Evolutionary conservation across 2,888 invertebrate genomes (phyloP).

Genomic region (Halictus quadricinctus): DNA sequence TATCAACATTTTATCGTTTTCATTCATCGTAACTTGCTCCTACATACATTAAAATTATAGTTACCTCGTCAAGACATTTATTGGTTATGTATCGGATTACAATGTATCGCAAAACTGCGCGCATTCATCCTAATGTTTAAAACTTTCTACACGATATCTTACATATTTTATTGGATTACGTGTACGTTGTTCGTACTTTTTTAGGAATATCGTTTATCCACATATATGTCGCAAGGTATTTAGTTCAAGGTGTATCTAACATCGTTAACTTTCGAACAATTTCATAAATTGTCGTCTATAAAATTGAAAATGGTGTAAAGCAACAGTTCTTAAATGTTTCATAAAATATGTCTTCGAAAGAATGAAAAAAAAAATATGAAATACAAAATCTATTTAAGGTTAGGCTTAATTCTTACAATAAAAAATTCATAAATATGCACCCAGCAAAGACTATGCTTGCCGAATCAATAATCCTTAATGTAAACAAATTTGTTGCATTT

Average conservation of each 20-base stretch:
- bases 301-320: neutral
- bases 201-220: neutral
- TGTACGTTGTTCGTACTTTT: neutral
- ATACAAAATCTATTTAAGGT: conserved; percentile 15
- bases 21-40: conserved; percentile 60
- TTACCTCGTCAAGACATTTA: conserved; percentile 19
- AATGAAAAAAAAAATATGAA: neutral
- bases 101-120: neutral
- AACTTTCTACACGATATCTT: neutral
- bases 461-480: conserved; percentile 10
- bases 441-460: neutral
- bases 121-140: conserved; percentile 1
- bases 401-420: conserved; percentile 6
- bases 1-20: conserved; percentile 52
- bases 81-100: conserved; percentile 53
- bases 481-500: conserved; percentile 17
- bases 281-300: neutral
- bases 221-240: neutral
- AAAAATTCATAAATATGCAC: neutral
- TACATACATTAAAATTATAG: conserved; percentile 13
- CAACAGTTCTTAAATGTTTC: neutral
- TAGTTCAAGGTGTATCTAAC: neutral
- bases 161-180: neutral
- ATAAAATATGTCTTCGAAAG: conserved; percentile 10
- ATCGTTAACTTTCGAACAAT: neutral